Conservation (phyloP, 2,113 vertebrate genomes). For the Camelus bactrianus region DNA sequence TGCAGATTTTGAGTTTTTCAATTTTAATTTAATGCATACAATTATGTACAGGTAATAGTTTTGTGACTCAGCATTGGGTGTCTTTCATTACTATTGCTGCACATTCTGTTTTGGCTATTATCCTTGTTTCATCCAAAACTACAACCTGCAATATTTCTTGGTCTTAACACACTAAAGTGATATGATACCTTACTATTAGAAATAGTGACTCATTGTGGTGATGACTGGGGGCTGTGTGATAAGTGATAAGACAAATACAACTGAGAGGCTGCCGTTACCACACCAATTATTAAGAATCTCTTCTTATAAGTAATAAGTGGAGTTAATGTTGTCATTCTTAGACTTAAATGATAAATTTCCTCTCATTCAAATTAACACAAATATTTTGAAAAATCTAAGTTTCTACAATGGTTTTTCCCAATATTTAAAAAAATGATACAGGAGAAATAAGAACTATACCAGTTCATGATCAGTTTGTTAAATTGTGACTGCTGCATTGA, state of each 20-base stretch:
- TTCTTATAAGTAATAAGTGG: not conserved
- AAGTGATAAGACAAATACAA: not conserved
- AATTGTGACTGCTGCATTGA: not conserved
- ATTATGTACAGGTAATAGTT: not conserved
- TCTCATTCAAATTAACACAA: not conserved
- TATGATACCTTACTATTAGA: not conserved
- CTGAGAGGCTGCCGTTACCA: not conserved
- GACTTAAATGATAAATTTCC: not conserved
- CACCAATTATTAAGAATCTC: not conserved
- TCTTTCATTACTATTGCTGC: not conserved
- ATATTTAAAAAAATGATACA: not conserved
- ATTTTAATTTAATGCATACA: not conserved
- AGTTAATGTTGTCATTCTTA: not conserved
- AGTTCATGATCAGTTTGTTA: not conserved
- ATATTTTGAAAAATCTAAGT: slow-evolving; percentile 15
- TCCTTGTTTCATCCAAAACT: not conserved
- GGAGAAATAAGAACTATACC: not conserved
- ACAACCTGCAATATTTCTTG: not conserved
- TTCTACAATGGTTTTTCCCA: not conserved
- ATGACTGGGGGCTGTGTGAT: not conserved
- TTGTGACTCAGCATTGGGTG: not conserved
- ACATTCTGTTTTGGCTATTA: not conserved
- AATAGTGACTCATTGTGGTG: not conserved
- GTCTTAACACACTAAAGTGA: not conserved
- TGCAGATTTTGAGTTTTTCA: not conserved